Conservation (phyloP, 1,140 invertebrate genomes). For the Pomacea maculata region DNA sequence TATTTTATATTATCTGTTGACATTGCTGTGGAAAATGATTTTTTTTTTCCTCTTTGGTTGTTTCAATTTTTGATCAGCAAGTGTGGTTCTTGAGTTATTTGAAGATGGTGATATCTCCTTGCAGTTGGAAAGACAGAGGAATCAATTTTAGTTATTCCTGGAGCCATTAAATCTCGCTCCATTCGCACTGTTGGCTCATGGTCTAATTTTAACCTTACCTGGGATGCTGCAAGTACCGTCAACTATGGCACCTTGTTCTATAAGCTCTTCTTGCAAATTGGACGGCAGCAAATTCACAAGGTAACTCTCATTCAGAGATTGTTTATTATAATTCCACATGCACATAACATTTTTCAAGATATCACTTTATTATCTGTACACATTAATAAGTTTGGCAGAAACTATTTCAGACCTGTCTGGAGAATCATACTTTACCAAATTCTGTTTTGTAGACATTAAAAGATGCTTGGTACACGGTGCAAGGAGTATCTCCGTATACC, state of each 20-base stretch:
- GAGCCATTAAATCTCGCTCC: constrained; percentile 24
- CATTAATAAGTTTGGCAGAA: background rate
- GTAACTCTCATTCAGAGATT: background rate
- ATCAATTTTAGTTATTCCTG: constrained; percentile 40
- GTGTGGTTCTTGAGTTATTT: too few species aligned
- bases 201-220: constrained; percentile 52
- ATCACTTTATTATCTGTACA: background rate
- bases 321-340: background rate
- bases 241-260: constrained; percentile 87
- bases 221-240: constrained; percentile 72
- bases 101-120: background rate
- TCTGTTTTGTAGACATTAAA: constrained; percentile 36
- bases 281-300: constrained; percentile 18
- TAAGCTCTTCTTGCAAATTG: constrained; percentile 75
- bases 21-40: too few species aligned
- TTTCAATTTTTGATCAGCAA: background rate
- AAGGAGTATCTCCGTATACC: constrained; percentile 41
- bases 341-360: background rate
- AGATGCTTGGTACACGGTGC: constrained; percentile 33
- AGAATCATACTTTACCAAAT: background rate
- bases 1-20: too few species aligned
- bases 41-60: too few species aligned
- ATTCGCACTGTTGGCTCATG: constrained; percentile 42
- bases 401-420: background rate
- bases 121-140: constrained; percentile 33